Evolutionary conservation across 2,888 invertebrate genomes (phyloP).

Genomic region (Laspeyria flexula): DNA sequence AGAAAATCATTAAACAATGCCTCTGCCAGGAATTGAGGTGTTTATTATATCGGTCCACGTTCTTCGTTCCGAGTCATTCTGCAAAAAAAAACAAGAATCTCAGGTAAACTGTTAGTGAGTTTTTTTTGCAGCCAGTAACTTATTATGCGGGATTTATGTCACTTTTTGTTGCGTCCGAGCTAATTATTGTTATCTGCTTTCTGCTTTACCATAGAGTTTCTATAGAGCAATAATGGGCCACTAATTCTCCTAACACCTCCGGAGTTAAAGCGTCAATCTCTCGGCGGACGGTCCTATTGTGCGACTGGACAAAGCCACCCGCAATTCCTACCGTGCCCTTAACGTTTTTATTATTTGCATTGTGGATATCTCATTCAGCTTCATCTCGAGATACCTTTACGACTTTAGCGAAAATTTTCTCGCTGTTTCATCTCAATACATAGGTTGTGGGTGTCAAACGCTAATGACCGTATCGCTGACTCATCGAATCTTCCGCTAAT

Average conservation of each 20-base stretch:
- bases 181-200: slow-evolving; percentile 85
- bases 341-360: slow-evolving; percentile 77
- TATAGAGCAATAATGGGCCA: slow-evolving; percentile 81
- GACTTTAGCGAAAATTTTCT: slow-evolving; percentile 46
- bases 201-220: slow-evolving; percentile 79
- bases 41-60: slow-evolving; percentile 81
- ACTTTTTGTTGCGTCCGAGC: slow-evolving; percentile 82
- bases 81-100: slow-evolving; percentile 73
- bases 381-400: slow-evolving; percentile 57
- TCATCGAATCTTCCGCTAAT: slow-evolving; percentile 58
- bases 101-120: slow-evolving; percentile 77
- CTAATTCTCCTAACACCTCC: slow-evolving; percentile 84
- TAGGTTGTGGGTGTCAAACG: slow-evolving; percentile 21
- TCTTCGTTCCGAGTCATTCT: slow-evolving; percentile 69
- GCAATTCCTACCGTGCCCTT: slow-evolving; percentile 78
- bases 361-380: slow-evolving; percentile 77
- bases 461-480: slow-evolving; percentile 62
- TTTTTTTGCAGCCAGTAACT: slow-evolving; percentile 76
- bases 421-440: slow-evolving; percentile 13
- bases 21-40: slow-evolving; percentile 84
- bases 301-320: slow-evolving; percentile 75
- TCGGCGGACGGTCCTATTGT: slow-evolving; percentile 68
- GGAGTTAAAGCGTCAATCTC: slow-evolving; percentile 79
- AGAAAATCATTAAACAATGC: slow-evolving; percentile 85
- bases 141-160: slow-evolving; percentile 86